Evolutionary conservation across 2,888 invertebrate genomes (phyloP).

Genomic region (Chirona hameri): DNA sequence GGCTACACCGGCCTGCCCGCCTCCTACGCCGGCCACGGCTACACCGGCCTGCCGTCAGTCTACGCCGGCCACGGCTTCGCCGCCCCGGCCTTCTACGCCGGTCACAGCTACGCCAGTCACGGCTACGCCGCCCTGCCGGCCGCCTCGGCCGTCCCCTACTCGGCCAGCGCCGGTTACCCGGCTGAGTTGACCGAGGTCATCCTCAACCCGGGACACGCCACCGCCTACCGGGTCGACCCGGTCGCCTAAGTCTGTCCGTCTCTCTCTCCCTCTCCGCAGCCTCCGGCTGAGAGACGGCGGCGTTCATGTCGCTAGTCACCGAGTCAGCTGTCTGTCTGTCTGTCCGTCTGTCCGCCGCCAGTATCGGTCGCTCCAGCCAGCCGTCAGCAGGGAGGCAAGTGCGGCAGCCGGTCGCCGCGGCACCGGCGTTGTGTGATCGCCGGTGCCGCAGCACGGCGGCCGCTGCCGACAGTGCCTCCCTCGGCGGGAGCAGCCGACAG

Average conservation of each 20-base stretch:
- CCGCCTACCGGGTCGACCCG: slow-evolving; percentile 23
- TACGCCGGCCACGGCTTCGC: too few species aligned
- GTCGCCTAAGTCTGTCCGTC: background rate
- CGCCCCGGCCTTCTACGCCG: too few species aligned
- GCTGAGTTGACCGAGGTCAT: slow-evolving; percentile 13
- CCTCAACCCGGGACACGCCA: slow-evolving; percentile 29
- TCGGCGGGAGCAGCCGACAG: background rate
- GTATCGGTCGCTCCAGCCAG: background rate
- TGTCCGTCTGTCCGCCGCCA: background rate
- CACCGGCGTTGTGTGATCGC: slow-evolving; percentile 25
- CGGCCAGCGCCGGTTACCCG: slow-evolving; percentile 47
- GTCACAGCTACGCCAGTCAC: background rate
- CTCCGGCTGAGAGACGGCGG: background rate
- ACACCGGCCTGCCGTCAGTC: slow-evolving; percentile 44
- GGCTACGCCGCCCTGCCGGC: slow-evolving; percentile 43
- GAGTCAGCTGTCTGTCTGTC: background rate
- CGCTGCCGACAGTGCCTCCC: background rate
- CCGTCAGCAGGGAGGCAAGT: slow-evolving; percentile 7
- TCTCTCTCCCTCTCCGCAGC: background rate
- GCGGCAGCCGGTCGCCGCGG: background rate
- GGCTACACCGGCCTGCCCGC: too few species aligned
- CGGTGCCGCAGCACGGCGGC: background rate
- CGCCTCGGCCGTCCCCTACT: slow-evolving; percentile 43
- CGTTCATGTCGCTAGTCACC: slow-evolving; percentile 25
- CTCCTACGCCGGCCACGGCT: too few species aligned